Percentiles rank a stretch among this genome's conserved stretches.
phyloP scores from a whole-genome alignment of 1,140 invertebrate species.

The Trialeurodes vaporariorum region DNA sequence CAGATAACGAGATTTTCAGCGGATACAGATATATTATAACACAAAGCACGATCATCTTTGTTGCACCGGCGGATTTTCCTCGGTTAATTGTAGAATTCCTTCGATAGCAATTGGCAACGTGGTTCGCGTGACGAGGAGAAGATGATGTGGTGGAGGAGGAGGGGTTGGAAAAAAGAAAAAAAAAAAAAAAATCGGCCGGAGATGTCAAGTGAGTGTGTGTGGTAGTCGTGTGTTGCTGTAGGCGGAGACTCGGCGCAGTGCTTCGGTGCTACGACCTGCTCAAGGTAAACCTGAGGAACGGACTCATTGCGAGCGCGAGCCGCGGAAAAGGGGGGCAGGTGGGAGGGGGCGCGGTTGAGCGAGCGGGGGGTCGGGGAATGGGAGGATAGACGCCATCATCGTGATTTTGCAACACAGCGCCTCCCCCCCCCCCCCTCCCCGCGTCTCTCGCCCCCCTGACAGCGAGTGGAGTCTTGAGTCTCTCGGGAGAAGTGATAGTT shows the following conservation, averaged over 20 bases:
- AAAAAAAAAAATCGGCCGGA: background rate
- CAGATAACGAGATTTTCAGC: too few relatives aligned
- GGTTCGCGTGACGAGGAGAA: background rate
- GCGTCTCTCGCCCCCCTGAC: too few relatives aligned
- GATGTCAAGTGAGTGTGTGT: background rate
- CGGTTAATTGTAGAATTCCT: too few relatives aligned
- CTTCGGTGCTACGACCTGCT: constrained; percentile 14
- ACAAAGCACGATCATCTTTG: too few relatives aligned
- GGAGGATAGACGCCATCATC: background rate
- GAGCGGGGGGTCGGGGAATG: too few relatives aligned
- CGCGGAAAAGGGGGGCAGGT: too few relatives aligned
- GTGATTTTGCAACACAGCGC: background rate
- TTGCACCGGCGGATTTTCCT: too few relatives aligned
- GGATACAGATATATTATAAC: too few relatives aligned
- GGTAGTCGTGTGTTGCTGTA: constrained; percentile 6
- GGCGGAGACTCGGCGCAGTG: background rate
- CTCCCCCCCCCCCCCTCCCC: background rate
- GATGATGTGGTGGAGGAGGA: background rate
- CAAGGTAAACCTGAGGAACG: constrained; percentile 9
- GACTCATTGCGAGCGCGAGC: background rate
- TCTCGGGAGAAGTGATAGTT: too few relatives aligned
- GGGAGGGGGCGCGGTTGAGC: too few relatives aligned
- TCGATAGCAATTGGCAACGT: background rate
- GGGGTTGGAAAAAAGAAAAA: constrained; percentile 1
- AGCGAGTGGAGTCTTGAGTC: too few relatives aligned